These are phyloP conservation scores for Patella caerulea DNA, from an alignment of 2,888 invertebrate species.

Conservation along the genomic window DNA sequence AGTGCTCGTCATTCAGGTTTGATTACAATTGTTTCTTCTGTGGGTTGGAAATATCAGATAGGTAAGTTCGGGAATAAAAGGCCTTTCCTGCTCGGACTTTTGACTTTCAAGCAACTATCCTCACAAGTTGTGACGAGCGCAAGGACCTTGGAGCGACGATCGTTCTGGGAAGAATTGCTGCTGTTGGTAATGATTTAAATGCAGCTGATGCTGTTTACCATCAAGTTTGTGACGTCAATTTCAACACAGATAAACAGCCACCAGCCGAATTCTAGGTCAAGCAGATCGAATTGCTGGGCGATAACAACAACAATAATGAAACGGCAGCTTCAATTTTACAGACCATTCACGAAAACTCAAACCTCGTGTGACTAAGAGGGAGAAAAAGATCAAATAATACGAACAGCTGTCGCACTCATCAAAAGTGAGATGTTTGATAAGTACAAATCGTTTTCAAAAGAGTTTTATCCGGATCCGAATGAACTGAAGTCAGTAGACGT, in stretches of 20 bases:
- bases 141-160: neutral
- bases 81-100: neutral
- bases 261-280: neutral
- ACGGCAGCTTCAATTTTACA: neutral
- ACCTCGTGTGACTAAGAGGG: neutral
- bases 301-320: neutral
- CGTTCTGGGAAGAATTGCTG: neutral
- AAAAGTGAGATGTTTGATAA: neutral
- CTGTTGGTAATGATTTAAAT: constrained; percentile 6
- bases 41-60: too few species aligned
- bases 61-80: too few species aligned
- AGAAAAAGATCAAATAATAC: neutral
- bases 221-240: neutral
- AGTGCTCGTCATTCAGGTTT: too few species aligned
- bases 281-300: neutral
- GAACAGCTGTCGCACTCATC: neutral
- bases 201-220: constrained; percentile 7
- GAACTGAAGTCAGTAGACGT: neutral
- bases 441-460: neutral
- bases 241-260: neutral
- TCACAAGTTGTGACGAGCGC: neutral
- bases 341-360: neutral
- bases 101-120: neutral
- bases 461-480: neutral
- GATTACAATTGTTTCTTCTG: too few species aligned